Evolutionary conservation across 1,140 invertebrate genomes (phyloP).

Genomic region (Dryas iulia): DNA sequence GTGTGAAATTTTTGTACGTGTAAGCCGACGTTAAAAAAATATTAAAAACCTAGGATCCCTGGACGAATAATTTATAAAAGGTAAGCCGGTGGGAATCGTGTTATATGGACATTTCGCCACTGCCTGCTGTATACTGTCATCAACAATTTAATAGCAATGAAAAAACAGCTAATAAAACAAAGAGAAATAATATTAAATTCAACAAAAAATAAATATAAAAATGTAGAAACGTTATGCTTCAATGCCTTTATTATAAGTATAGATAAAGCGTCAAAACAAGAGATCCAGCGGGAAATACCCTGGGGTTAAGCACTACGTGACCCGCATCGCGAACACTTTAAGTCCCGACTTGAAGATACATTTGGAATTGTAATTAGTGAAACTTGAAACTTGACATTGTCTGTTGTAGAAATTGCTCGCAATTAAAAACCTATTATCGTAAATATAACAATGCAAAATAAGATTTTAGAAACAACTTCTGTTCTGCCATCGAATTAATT

Average conservation of each 20-base stretch:
- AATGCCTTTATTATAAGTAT: background rate
- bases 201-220: background rate
- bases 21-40: no score
- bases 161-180: background rate
- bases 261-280: slow-evolving; percentile 37
- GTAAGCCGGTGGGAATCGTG: no score
- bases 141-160: background rate
- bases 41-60: no score
- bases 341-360: slow-evolving; percentile 36
- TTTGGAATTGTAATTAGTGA: slow-evolving; percentile 37
- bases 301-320: slow-evolving; percentile 39
- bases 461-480: background rate
- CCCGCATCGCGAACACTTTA: slow-evolving; percentile 32
- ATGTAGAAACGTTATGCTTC: background rate
- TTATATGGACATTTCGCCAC: no score
- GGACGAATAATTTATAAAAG: no score
- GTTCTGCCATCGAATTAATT: background rate
- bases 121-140: no score
- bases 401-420: slow-evolving; percentile 11
- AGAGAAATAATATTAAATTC: background rate
- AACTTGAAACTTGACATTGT: slow-evolving; percentile 31
- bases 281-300: slow-evolving; percentile 38
- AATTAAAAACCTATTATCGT: slow-evolving; percentile 10
- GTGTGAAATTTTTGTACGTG: no score
- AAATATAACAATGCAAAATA: slow-evolving; percentile 3